These are phyloP conservation scores for Spodoptera picta DNA, from an alignment of 2,888 invertebrate species.

Conservation along the genomic window DNA sequence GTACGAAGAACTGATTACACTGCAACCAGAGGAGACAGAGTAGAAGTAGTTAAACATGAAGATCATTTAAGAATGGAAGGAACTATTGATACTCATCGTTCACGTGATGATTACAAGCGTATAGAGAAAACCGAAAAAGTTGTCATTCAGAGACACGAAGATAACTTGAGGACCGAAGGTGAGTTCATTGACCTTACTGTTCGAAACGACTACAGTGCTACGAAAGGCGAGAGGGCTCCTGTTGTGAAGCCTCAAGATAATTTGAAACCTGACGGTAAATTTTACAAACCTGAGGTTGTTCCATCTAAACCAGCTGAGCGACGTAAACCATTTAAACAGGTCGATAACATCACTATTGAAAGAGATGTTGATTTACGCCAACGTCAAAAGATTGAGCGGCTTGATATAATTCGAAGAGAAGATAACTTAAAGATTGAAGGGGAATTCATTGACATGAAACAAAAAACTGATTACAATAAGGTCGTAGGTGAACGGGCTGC, in stretches of 20 bases:
- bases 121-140: conserved; percentile 87
- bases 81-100: conserved; percentile 84
- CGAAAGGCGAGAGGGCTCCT: conserved; percentile 89
- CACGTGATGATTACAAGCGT: conserved; percentile 88
- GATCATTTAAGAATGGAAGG: conserved; percentile 92
- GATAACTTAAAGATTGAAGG: conserved; percentile 90
- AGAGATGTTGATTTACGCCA: conserved; percentile 72
- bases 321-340: conserved; percentile 86
- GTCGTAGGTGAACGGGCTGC: conserved; percentile 85
- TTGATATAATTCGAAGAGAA: conserved; percentile 89
- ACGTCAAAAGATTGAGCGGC: conserved; percentile 87
- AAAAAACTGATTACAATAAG: conserved; percentile 87
- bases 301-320: conserved; percentile 88
- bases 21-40: conserved; percentile 89
- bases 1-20: conserved; percentile 80
- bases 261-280: conserved; percentile 88
- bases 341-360: conserved; percentile 90
- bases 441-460: conserved; percentile 88
- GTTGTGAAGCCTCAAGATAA: conserved; percentile 91
- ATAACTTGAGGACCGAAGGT: conserved; percentile 89
- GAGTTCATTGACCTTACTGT: conserved; percentile 85
- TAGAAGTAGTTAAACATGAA: conserved; percentile 89
- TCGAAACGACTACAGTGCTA: conserved; percentile 86
- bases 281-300: conserved; percentile 85
- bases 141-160: conserved; percentile 87